phyloP scores from a whole-genome alignment of 2,113 vertebrate genomes.

The Clarias batrachus region DNA sequence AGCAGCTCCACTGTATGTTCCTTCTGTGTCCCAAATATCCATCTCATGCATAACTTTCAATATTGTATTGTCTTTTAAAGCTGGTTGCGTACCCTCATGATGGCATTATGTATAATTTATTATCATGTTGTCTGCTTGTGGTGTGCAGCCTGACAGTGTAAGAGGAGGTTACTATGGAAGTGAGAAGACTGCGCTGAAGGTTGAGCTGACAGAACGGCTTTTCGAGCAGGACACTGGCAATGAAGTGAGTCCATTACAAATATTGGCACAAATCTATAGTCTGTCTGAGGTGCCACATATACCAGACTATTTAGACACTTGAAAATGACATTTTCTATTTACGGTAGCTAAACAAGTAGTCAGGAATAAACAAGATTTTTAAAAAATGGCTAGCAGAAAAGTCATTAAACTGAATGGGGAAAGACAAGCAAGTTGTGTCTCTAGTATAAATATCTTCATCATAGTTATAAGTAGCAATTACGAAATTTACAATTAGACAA shows the following conservation, averaged over 20 bases:
- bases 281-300: not conserved
- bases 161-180: conserved; percentile 84
- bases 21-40: not conserved
- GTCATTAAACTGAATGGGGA: not conserved
- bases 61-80: not conserved
- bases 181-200: conserved; percentile 84
- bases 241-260: conserved; percentile 66
- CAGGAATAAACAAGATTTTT: not conserved
- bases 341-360: not conserved
- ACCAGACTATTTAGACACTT: not conserved
- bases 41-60: not conserved
- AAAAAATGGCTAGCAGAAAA: not conserved
- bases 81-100: not conserved
- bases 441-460: not conserved
- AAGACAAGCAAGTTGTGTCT: not conserved
- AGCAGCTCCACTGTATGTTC: conserved; percentile 79
- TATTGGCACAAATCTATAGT: not conserved
- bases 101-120: not conserved
- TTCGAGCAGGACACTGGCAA: conserved; percentile 82
- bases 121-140: not conserved
- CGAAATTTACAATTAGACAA: not conserved
- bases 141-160: conserved; percentile 86
- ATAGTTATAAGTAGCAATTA: not conserved
- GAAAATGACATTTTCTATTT: not conserved
- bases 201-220: conserved; percentile 91